phyloP scores from a whole-genome alignment of 2,113 vertebrate species.

The Cinclus cinclus region DNA sequence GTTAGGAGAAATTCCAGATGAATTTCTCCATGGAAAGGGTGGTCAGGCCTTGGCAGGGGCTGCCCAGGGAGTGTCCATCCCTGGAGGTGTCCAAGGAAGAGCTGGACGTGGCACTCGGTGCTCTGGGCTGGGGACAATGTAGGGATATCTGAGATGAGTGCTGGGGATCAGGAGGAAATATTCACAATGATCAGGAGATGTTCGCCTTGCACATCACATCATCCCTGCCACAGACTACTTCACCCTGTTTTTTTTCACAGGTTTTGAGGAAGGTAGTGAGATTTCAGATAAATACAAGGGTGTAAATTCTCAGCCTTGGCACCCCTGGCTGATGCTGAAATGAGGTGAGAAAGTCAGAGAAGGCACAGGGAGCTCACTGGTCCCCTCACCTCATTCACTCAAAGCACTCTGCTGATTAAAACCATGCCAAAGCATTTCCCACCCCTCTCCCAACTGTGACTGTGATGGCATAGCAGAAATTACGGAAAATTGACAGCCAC shows the following conservation, averaged over 20 bases:
- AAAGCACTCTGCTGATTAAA: background rate
- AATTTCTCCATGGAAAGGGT: background rate
- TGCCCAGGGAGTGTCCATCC: background rate
- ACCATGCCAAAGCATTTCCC: background rate
- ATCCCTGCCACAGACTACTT: background rate
- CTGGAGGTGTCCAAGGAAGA: background rate
- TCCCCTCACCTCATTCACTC: background rate
- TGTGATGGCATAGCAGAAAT: background rate
- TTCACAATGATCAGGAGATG: background rate
- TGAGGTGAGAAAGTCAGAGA: background rate
- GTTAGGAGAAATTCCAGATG: background rate
- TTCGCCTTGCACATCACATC: accelerated
- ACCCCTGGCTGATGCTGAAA: background rate
- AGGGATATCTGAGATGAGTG: no score
- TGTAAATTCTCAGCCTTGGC: background rate
- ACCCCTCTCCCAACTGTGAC: accelerated
- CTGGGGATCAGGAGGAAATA: background rate
- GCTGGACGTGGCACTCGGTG: background rate
- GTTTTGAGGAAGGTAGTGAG: background rate
- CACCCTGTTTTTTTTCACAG: background rate
- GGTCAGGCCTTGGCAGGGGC: background rate
- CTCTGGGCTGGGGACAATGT: background rate
- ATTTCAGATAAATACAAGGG: background rate
- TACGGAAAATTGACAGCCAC: background rate
- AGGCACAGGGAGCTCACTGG: accelerated